A percentile compares a stretch with the other conserved stretches of the same genome.
Conservation (phyloP, 2,113 vertebrate genomes). For the Verasper variegatus region DNA sequence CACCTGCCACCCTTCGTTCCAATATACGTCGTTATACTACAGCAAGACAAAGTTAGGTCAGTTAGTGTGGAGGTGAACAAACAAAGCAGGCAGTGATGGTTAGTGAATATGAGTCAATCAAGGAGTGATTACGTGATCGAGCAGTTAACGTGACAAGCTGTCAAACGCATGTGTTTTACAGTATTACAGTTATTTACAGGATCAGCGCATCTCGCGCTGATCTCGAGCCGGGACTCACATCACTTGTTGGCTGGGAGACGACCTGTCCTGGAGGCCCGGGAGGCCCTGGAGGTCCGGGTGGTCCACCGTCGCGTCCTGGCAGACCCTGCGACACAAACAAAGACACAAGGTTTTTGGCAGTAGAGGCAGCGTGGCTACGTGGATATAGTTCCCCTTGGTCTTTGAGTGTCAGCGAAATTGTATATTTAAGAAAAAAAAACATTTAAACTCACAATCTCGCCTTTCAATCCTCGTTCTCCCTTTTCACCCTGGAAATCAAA, state of each 20-base stretch:
- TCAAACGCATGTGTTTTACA: background rate
- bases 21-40: slow-evolving; percentile 71
- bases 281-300: slow-evolving; percentile 85
- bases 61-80: slow-evolving; percentile 54
- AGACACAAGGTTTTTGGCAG: background rate
- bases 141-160: slow-evolving; percentile 1
- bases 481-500: slow-evolving; percentile 85
- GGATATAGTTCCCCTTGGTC: too few relatives aligned
- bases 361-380: background rate
- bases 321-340: slow-evolving; percentile 83
- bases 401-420: too few relatives aligned
- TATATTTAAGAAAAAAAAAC: too few relatives aligned
- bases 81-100: slow-evolving; percentile 46
- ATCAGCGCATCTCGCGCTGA: background rate
- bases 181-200: background rate
- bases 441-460: slow-evolving; percentile 83
- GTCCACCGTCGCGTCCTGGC: slow-evolving; percentile 83
- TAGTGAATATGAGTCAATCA: slow-evolving; percentile 44
- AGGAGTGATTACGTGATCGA: background rate
- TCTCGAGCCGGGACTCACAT: slow-evolving; percentile 68
- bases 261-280: slow-evolving; percentile 88
- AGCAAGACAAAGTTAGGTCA: slow-evolving; percentile 66
- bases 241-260: slow-evolving; percentile 58
- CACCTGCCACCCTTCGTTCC: slow-evolving; percentile 70
- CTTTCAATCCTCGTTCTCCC: slow-evolving; percentile 85